Base-by-base conservation (phyloP, 2,797 vertebrate genomes). In the Enteromius thamalakanensis region DNA sequence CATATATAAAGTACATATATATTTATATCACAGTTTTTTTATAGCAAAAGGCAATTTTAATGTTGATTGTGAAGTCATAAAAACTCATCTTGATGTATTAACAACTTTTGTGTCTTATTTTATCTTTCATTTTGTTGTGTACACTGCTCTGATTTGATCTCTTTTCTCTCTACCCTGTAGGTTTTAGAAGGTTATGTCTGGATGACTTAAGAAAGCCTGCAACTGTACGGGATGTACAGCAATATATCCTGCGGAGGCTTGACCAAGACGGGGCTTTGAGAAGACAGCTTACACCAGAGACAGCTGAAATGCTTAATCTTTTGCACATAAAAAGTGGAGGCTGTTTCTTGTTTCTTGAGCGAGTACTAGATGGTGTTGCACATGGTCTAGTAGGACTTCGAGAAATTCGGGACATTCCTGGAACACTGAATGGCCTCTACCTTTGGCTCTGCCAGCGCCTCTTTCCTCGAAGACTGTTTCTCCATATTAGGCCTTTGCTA, bases 361-460 rank as follows among this genome's bases (percentile, higher is more conserved):
- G 93, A 2, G 95, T 96, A 47, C 87, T 97, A 77, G 95, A 96
- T 6, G 95, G 95, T 0, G 94, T 96, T 47, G 91, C 92, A 0
- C 92, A 87, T 0, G 91, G 92, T 8, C 88, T 95, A 67, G 91
- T 96, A 62, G 91, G 93, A 29, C 91, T 96, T 14, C 86, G 95
- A 6, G 95, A 97, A 89, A 94, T 95, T 75, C 90, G 95, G 6
- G 94, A 96, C 89, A 96, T 97, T 81, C 96, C 96, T 0, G 95
- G 96, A 42, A 96, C 95, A 5, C 91, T 97, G 10, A 94, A 94
- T 4, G 95, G 96, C 2, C 95, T 97, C 42, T 97, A 96, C 90
- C 91, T 97, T n/a, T 96, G 96, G 96, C 90, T 97, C 14, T 96
- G 95, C 88, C 96, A 96, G 81, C 91, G 95, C 34, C 90, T 96